Percentiles rank a stretch among this genome's conserved stretches.
Conservation (phyloP, 2,888 invertebrate species). For the Marasmarcha lunaedactyla region DNA sequence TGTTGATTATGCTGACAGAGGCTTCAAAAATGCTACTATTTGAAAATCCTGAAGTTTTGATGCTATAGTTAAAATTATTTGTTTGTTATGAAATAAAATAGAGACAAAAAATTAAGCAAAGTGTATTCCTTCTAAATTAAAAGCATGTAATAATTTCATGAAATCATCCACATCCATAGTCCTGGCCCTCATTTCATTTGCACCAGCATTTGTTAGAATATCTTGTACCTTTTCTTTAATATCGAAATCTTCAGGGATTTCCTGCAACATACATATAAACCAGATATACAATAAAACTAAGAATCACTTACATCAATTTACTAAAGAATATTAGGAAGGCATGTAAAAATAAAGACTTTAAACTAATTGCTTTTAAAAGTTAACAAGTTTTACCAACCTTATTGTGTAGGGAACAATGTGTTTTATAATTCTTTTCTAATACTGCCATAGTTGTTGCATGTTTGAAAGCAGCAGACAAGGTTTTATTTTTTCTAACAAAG, state of each 20-base stretch:
- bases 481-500: constrained; percentile 97
- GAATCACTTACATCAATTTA: no score
- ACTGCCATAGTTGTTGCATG: constrained; percentile 85
- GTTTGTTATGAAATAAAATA: constrained; percentile 4
- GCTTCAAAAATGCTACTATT: constrained; percentile 76
- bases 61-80: neutral
- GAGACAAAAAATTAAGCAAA: constrained; percentile 72
- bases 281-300: no score
- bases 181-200: constrained; percentile 85
- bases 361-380: no score
- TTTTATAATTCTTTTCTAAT: constrained; percentile 91
- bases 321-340: no score
- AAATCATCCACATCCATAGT: constrained; percentile 98
- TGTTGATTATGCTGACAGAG: constrained; percentile 77
- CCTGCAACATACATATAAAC: constrained; percentile 53
- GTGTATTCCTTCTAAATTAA: constrained; percentile 94
- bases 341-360: no score
- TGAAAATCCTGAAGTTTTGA: constrained; percentile 24
- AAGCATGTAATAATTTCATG: constrained; percentile 84
- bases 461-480: constrained; percentile 89
- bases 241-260: constrained; percentile 81
- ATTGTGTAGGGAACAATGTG: constrained; percentile 89
- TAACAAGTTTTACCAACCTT: no score
- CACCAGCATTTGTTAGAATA: constrained; percentile 76
- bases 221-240: constrained; percentile 84